phyloP scores from a whole-genome alignment of 2,888 invertebrate genomes.

The Nomada lathburiana region DNA sequence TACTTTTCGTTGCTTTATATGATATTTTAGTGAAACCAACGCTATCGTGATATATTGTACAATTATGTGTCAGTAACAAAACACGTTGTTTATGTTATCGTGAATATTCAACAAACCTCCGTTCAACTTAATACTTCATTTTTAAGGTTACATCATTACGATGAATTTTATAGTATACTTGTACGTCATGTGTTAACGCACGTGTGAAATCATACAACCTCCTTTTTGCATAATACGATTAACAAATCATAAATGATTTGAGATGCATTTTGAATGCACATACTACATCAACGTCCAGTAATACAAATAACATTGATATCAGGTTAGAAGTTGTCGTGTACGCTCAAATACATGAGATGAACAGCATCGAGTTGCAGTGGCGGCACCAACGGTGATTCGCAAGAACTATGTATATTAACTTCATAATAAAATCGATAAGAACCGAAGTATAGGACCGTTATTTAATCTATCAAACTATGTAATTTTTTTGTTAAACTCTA shows the following conservation, averaged over 20 bases:
- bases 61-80: not conserved
- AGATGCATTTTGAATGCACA: slow-evolving; percentile 13
- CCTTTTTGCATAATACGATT: slow-evolving; percentile 28
- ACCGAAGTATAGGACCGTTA: not conserved
- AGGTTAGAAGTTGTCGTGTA: slow-evolving; percentile 54
- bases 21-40: slow-evolving; percentile 4
- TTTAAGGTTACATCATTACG: slow-evolving; percentile 45
- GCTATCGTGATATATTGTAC: not conserved
- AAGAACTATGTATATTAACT: slow-evolving; percentile 6
- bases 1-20: slow-evolving; percentile 16
- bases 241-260: slow-evolving; percentile 16
- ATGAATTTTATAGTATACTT: slow-evolving; percentile 9
- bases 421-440: slow-evolving; percentile 11
- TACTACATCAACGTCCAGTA: slow-evolving; percentile 16
- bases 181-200: slow-evolving; percentile 33
- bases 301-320: slow-evolving; percentile 36
- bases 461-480: not conserved
- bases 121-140: slow-evolving; percentile 16
- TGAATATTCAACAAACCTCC: slow-evolving; percentile 17
- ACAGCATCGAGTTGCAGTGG: slow-evolving; percentile 19
- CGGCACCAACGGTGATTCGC: slow-evolving; percentile 17
- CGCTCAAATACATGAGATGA: slow-evolving; percentile 10
- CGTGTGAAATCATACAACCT: slow-evolving; percentile 22
- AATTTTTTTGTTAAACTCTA: not conserved
- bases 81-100: slow-evolving; percentile 17